Conservation (phyloP, 2,888 invertebrate genomes). For the Agriotes lineatus region DNA sequence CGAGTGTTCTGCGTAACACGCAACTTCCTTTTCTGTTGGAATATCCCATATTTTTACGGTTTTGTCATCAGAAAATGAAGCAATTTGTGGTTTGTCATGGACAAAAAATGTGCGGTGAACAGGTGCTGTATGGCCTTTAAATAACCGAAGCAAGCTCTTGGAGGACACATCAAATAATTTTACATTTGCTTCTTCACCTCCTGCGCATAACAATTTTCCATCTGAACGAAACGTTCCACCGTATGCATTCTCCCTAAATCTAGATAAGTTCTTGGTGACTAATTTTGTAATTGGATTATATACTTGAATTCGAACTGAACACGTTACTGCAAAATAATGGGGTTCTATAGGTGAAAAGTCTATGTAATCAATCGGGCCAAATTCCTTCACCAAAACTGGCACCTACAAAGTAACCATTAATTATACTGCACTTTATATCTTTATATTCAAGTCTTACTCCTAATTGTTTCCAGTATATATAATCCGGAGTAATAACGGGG, state of each 20-base stretch:
- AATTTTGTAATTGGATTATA: slow-evolving; percentile 89
- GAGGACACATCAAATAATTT: slow-evolving; percentile 90
- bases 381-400: slow-evolving; percentile 91
- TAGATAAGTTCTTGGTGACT: slow-evolving; percentile 84
- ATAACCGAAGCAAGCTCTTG: slow-evolving; percentile 84
- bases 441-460: slow-evolving; percentile 74
- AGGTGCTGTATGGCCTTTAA: slow-evolving; percentile 85
- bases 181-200: slow-evolving; percentile 89
- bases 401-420: slow-evolving; percentile 68
- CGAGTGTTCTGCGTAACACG: slow-evolving; percentile 75
- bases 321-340: slow-evolving; percentile 92
- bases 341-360: slow-evolving; percentile 92
- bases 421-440: not conserved
- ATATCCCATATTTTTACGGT: slow-evolving; percentile 92
- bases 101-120: slow-evolving; percentile 89
- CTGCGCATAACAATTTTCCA: slow-evolving; percentile 86
- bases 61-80: slow-evolving; percentile 94
- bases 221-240: slow-evolving; percentile 88
- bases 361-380: slow-evolving; percentile 90
- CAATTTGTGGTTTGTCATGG: slow-evolving; percentile 80
- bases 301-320: slow-evolving; percentile 88
- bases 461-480: slow-evolving; percentile 89
- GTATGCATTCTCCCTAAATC: slow-evolving; percentile 86
- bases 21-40: slow-evolving; percentile 80
- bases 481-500: slow-evolving; percentile 80